phyloP scores from a whole-genome alignment of 1,140 invertebrate species.

The Ganaspis sp. region DNA sequence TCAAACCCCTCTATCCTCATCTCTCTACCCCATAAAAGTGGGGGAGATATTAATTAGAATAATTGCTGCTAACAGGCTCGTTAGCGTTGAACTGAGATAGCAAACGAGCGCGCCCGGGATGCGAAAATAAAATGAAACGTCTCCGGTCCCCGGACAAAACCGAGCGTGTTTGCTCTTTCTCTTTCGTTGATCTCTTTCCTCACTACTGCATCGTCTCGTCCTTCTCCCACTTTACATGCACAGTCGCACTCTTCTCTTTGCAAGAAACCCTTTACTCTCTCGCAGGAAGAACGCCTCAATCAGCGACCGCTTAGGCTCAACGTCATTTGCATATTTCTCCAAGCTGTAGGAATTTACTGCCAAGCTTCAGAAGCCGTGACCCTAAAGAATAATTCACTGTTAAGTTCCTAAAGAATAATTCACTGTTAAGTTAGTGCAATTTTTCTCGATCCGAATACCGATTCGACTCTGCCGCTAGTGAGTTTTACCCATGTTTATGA shows the following conservation, averaged over 20 bases:
- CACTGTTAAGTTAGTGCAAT: background rate
- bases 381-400: conserved; percentile 32
- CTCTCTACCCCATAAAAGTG: conserved; percentile 44
- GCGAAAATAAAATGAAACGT: conserved; percentile 65
- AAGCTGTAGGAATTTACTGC: conserved; percentile 49
- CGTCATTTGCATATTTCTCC: conserved; percentile 69
- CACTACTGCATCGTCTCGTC: conserved; percentile 28
- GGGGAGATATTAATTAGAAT: conserved; percentile 76
- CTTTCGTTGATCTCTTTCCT: conserved; percentile 27
- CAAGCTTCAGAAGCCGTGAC: conserved; percentile 48
- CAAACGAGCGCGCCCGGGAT: conserved; percentile 64
- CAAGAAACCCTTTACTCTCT: conserved; percentile 32
- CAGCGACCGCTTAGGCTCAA: conserved; percentile 55
- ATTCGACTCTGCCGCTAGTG: conserved; percentile 9
- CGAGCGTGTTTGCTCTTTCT: conserved; percentile 31
- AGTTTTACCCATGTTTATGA: conserved; percentile 17
- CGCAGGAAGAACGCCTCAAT: conserved; percentile 61
- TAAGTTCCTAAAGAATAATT: no score
- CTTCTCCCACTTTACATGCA: conserved; percentile 34
- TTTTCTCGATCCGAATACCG: conserved; percentile 21
- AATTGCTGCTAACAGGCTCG: conserved; percentile 76
- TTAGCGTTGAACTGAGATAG: conserved; percentile 73
- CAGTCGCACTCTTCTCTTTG: conserved; percentile 9
- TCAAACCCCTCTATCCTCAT: conserved; percentile 34
- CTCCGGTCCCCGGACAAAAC: conserved; percentile 46